Percentiles rank a stretch among this genome's conserved stretches.
Conservation (phyloP, 2,797 vertebrate species). For the Danio kyathit region DNA sequence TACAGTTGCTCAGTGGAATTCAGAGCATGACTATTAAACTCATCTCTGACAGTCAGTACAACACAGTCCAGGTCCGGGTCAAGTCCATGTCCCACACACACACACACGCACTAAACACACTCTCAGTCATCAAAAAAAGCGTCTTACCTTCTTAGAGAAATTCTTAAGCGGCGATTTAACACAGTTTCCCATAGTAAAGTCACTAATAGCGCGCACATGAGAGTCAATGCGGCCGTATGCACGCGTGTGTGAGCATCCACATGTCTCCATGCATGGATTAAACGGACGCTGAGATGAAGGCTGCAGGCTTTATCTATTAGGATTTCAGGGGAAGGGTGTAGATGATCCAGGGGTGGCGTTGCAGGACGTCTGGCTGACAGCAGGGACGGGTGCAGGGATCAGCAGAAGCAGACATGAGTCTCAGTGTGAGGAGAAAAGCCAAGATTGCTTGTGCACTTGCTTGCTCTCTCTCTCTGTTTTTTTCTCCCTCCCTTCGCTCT, state of each 20-base stretch:
- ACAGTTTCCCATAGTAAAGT: slow-evolving; percentile 92
- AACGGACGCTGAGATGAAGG: slow-evolving; percentile 52
- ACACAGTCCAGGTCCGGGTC: slow-evolving; percentile 34
- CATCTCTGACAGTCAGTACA: slow-evolving; percentile 6
- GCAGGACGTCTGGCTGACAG: slow-evolving; percentile 51
- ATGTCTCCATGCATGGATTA: slow-evolving; percentile 75
- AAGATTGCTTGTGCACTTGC: slow-evolving; percentile 79
- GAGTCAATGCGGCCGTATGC: slow-evolving; percentile 62
- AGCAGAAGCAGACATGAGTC: slow-evolving; percentile 71
- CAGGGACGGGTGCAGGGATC: slow-evolving; percentile 48
- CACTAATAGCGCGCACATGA: slow-evolving; percentile 68
- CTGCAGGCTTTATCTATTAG: slow-evolving; percentile 65
- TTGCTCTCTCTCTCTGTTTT: slow-evolving; percentile 26
- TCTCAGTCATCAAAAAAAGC: slow-evolving; percentile 52
- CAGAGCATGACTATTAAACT: slow-evolving; percentile 25
- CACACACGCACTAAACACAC: slow-evolving; percentile 23
- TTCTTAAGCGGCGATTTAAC: slow-evolving; percentile 95
- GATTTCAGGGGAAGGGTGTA: slow-evolving; percentile 59
- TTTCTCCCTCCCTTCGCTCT: slow-evolving; percentile 12
- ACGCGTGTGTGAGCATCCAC: slow-evolving; percentile 65
- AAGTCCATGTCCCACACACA: not conserved
- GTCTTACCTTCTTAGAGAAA: slow-evolving; percentile 97
- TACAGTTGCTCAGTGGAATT: slow-evolving; percentile 12
- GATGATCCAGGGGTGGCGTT: slow-evolving; percentile 46
- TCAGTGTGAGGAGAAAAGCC: slow-evolving; percentile 71